Base-by-base conservation (phyloP, 1,140 invertebrate species). In the Penaeus chinensis region DNA sequence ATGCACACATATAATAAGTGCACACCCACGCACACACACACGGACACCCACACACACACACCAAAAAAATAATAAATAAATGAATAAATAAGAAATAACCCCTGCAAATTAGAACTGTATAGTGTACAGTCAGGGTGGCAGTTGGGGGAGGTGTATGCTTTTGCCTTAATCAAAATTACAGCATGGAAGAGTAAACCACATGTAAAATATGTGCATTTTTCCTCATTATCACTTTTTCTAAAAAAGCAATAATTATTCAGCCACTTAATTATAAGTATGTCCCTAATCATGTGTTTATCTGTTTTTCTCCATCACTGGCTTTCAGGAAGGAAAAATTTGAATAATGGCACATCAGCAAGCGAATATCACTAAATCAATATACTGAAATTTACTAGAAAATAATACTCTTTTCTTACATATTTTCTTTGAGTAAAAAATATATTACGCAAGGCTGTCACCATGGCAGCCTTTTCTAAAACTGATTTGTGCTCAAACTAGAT, bases 11-110 rank as follows among this genome's bases (percentile, higher is more conserved):
- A 79, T 22, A 79, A 3, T 8, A 7, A 3, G 10, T 3, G 7
- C 19, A 20, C 22, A 20, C 3, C 2, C 20, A 8, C 5, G 3
- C 22, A 77, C 22, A 22, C 3, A 71, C 74, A 77, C n/a, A 42
- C 77, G 61, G 2, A 80, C 42, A 80, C 7, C 62, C 42, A 80
- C 78, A 80, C 78, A 80, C 47, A 80, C 78, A 80, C 18, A 80
- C 78, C 62, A 11, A 54, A 11, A 54, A 54, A 24, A 5, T 8
- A 19, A 11, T 82, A 16, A 32, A 18, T 63, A 11, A 54, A 54
- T 54, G 11, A 54, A 54, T 11, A 11, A 54, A 54, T 54, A 32
- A 42, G 20, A 79, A 47, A 79, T 7, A n/a, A 32, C n/a, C 11
- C n/a, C 19, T 27, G 42, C 20, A 47, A 79, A 27, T 13, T 71